These are phyloP conservation scores for Zaprionus bogoriensis DNA, from an alignment of 2,888 invertebrate genomes.

Conservation along the genomic window DNA sequence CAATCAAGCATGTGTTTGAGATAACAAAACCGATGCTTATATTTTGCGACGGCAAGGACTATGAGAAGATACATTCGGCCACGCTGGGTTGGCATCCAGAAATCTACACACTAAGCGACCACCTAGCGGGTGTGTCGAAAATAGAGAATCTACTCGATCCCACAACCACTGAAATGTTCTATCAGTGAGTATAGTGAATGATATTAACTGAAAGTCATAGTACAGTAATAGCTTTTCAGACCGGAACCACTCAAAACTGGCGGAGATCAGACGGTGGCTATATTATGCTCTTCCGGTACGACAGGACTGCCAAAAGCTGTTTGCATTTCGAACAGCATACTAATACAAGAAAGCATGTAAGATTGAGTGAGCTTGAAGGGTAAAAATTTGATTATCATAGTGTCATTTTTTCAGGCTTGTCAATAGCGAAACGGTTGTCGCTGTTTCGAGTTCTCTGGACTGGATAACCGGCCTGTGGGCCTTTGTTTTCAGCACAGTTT, in stretches of 20 bases:
- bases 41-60: slow-evolving; percentile 62
- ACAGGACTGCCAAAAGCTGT: slow-evolving; percentile 76
- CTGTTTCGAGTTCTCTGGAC: slow-evolving; percentile 63
- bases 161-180: slow-evolving; percentile 53
- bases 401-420: slow-evolving; percentile 28
- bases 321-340: slow-evolving; percentile 55
- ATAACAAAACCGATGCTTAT: slow-evolving; percentile 61
- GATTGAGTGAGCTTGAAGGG: neutral
- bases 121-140: slow-evolving; percentile 47
- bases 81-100: slow-evolving; percentile 59
- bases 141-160: slow-evolving; percentile 57
- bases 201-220: neutral
- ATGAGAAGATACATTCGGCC: slow-evolving; percentile 47
- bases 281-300: slow-evolving; percentile 76
- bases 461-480: slow-evolving; percentile 65
- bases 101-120: slow-evolving; percentile 49
- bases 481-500: slow-evolving; percentile 47
- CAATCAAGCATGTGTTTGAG: slow-evolving; percentile 46
- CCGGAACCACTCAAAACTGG: slow-evolving; percentile 53
- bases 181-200: slow-evolving; percentile 35
- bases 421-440: slow-evolving; percentile 43
- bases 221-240: slow-evolving; percentile 29
- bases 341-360: slow-evolving; percentile 42
- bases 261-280: slow-evolving; percentile 60
- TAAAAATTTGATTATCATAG: neutral